Evolutionary conservation across 2,113 vertebrate genomes (phyloP).

Genomic region (Xerus inauris): DNA sequence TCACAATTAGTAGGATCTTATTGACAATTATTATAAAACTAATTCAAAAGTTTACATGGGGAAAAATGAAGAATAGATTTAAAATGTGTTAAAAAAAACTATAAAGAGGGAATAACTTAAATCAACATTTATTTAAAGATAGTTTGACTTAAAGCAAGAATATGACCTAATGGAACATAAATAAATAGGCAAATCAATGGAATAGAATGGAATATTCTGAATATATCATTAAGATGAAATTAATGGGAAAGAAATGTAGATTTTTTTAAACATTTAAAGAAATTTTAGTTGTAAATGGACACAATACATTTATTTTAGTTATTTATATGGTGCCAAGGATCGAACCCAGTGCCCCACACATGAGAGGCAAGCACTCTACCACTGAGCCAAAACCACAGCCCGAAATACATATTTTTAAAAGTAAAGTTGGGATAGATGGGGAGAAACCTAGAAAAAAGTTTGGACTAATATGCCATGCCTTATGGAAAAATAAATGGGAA

Average conservation of each 20-base stretch:
- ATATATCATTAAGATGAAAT: not conserved
- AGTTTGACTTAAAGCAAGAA: not conserved
- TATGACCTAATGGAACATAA: not conserved
- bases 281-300: too few species aligned
- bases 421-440: not conserved
- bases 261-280: not conserved
- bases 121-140: not conserved
- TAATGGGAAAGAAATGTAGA: not conserved
- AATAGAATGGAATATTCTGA: not conserved
- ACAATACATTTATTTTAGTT: too few species aligned
- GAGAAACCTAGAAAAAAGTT: not conserved
- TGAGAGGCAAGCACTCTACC: too few species aligned
- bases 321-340: too few species aligned
- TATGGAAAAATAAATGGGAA: not conserved
- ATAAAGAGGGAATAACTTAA: not conserved
- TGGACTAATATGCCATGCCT: not conserved
- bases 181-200: not conserved
- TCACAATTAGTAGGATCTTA: not conserved
- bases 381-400: too few species aligned
- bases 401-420: not conserved
- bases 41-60: not conserved
- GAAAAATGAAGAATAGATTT: not conserved
- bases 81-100: not conserved
- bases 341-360: too few species aligned
- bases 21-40: not conserved